Evolutionary conservation across 2,888 invertebrate genomes (phyloP), one percentile per base, ranked within the genome.

Genomic region (Bombylius discolor): DNA sequence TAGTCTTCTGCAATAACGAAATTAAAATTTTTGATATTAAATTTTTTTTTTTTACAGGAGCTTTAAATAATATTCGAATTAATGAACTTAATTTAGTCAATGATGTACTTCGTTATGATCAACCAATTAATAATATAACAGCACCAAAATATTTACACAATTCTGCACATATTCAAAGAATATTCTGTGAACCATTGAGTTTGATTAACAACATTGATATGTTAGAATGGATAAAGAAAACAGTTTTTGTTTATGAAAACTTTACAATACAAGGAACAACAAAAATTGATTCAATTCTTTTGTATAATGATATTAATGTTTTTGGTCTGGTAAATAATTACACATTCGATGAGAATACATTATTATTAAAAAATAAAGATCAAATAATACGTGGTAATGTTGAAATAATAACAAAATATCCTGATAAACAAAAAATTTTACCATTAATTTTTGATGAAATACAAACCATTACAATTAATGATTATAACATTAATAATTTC

Each of bases 1-100:
- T 3, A 31, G 7, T 12, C 6, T 5, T 44, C 31, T 47, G 11
- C 4, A 32, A 32, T 5, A 12, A 12, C 5, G 8, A 42, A 13
- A 32, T 44, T 1, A 12, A 39, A 33, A 31, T 52, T 36, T 36
- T 4, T 36, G 6, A 8, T 36, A 9, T 23, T 31, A 45, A n/a
- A n/a, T n/a, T 9, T 51, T 7, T 34, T 44, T 34, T 23, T 36
- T 39, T 56, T 62, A 12, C 45, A 73, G 77, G 71, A 36, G 62
- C 71, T 61, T 59, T 75, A 2, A 59, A 64, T 11, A 61, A 67
- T 45, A 70, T 73, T 0, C 65, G 63, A 6, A 70, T 82, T 23
- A 82, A 82, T 63, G 67, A 72, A 58, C 65, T 79, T 49, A 73
- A 79, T 68, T 67, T 82, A 34, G 64, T 69, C 13, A 70, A 69